phyloP scores from a whole-genome alignment of 2,113 vertebrate species.

The Istiophorus platypterus region DNA sequence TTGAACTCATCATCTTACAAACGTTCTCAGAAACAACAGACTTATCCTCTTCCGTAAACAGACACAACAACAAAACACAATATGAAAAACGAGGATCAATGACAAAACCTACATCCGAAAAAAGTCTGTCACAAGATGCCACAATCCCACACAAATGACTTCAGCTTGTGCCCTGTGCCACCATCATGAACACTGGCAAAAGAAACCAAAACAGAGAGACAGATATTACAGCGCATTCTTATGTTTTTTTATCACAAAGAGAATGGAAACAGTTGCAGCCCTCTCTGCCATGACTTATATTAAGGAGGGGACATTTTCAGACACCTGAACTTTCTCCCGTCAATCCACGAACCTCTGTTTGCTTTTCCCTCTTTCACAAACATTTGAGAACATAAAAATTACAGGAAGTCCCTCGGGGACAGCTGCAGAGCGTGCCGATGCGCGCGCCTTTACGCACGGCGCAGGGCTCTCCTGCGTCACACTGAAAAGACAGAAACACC shows the following conservation, averaged over 20 bases:
- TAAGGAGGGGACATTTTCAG: neutral
- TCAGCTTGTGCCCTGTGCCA: neutral
- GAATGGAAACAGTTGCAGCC: conserved; percentile 12
- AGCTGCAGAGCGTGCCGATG: conserved; percentile 88
- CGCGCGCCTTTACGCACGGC: conserved; percentile 87
- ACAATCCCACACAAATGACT: neutral
- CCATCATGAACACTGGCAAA: neutral
- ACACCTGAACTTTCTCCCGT: neutral
- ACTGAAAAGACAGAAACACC: conserved; percentile 72
- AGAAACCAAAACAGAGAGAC: neutral
- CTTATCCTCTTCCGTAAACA: neutral
- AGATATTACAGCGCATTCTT: conserved; percentile 16
- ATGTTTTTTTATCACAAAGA: conserved; percentile 24
- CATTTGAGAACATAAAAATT: conserved; percentile 88
- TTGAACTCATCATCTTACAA: conserved; percentile 50
- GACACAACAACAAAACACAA: neutral
- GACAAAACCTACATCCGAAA: conserved; percentile 5
- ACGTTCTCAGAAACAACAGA: conserved; percentile 26
- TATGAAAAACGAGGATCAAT: neutral
- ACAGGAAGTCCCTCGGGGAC: conserved; percentile 85
- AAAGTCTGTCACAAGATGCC: conserved; percentile 1
- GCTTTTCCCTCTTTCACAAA: conserved; percentile 68
- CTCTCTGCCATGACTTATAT: conserved; percentile 9
- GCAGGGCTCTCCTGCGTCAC: conserved; percentile 84
- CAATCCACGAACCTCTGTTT: neutral